Conservation (phyloP, 2,797 vertebrate species). For the Poeciliopsis paucimaculata region DNA sequence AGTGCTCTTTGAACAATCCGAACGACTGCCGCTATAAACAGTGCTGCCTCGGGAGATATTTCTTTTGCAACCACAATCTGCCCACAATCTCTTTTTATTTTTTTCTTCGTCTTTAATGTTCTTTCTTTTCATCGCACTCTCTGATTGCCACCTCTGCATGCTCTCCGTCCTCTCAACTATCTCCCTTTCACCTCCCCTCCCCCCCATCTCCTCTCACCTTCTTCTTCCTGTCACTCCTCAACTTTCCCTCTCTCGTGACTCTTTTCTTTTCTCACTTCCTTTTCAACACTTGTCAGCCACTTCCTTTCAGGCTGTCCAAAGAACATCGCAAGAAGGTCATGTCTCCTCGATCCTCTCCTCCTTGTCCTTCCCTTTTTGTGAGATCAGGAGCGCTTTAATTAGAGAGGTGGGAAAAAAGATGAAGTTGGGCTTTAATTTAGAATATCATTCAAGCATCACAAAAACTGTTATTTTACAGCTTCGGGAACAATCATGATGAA, state of each 20-base stretch:
- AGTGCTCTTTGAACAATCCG: constrained; percentile 38
- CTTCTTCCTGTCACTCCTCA: constrained; percentile 45
- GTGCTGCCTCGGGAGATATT: constrained; percentile 41
- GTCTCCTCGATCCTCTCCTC: constrained; percentile 44
- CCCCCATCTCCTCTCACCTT: constrained; percentile 30
- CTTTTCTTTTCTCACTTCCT: constrained; percentile 65
- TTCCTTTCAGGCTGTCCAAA: constrained; percentile 68
- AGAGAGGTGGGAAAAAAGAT: constrained; percentile 33
- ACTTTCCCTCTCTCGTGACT: constrained; percentile 38
- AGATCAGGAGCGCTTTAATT: constrained; percentile 64
- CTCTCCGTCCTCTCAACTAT: constrained; percentile 37
- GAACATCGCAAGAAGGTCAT: constrained; percentile 69
- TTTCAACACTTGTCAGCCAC: constrained; percentile 77
- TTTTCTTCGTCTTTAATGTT: constrained; percentile 37
- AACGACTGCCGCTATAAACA: constrained; percentile 39
- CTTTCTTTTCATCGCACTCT: constrained; percentile 45
- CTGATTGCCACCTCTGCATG: constrained; percentile 49
- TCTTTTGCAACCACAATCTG: constrained; percentile 36
- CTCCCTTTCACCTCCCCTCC: constrained; percentile 19
- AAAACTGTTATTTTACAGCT: constrained; percentile 12
- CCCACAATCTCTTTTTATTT: constrained; percentile 26
- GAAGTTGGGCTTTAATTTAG: constrained; percentile 6
- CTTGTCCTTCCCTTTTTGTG: constrained; percentile 64
- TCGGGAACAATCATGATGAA: constrained; percentile 13
- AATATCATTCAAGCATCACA: constrained; percentile 32